phyloP scores from a whole-genome alignment of 1,140 invertebrate genomes.

The Berghia stephanieae region DNA sequence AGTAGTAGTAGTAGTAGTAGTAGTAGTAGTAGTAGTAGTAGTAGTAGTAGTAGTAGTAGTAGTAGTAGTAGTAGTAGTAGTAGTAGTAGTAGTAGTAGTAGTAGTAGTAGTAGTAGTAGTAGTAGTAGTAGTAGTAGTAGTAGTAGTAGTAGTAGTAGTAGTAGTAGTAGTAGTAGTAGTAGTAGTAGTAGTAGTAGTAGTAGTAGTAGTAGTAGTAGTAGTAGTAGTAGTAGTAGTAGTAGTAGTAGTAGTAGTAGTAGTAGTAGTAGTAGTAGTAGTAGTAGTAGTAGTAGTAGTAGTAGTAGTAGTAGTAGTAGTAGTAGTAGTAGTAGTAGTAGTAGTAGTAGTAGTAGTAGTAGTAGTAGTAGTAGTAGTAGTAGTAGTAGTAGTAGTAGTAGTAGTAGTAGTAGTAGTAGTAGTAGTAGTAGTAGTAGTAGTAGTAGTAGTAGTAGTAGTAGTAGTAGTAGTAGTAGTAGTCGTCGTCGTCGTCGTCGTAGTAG shows the following conservation, averaged over 20 bases:
- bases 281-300: conserved; percentile 22
- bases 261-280: conserved; percentile 22
- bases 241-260: conserved; percentile 22
- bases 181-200: conserved; percentile 1
- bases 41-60: conserved; percentile 17
- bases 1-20: conserved; percentile 4
- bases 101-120: conserved; percentile 10
- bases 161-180: background rate
- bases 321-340: background rate
- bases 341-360: conserved; percentile 23
- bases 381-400: conserved; percentile 20
- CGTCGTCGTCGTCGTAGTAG: no score
- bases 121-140: conserved; percentile 14
- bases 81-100: background rate
- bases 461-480: no score
- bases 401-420: conserved; percentile 25
- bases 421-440: conserved; percentile 20
- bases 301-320: background rate
- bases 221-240: conserved; percentile 25
- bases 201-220: conserved; percentile 23
- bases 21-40: conserved; percentile 10
- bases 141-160: conserved; percentile 8
- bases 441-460: conserved; percentile 15
- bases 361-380: conserved; percentile 23
- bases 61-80: conserved; percentile 3